phyloP scores from a whole-genome alignment of 2,797 vertebrate genomes.

The Phalloptychus januarius region DNA sequence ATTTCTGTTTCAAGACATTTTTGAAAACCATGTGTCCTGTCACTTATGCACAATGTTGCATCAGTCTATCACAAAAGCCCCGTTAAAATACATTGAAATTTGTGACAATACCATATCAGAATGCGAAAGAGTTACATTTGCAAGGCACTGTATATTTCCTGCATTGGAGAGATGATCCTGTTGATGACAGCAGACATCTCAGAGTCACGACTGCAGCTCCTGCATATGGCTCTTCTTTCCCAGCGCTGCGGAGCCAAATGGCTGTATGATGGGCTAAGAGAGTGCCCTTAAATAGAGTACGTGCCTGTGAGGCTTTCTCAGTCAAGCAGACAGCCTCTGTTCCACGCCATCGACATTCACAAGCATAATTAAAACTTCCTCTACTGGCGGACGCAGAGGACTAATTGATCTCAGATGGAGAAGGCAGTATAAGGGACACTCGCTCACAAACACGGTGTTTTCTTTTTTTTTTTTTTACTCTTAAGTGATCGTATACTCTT shows the following conservation, averaged over 20 bases:
- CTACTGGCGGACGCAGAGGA: constrained; percentile 45
- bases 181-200: constrained; percentile 15
- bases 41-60: neutral
- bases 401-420: constrained; percentile 65
- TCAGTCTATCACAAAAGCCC: neutral
- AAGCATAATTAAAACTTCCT: constrained; percentile 67
- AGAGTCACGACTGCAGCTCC: constrained; percentile 10
- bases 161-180: neutral
- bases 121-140: neutral
- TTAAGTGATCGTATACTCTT: neutral
- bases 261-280: constrained; percentile 41
- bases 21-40: neutral
- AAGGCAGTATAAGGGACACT: constrained; percentile 22
- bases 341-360: constrained; percentile 55
- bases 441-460: constrained; percentile 9
- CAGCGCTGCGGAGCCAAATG: constrained; percentile 35
- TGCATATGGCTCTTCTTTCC: constrained; percentile 5
- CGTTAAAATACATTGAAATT: neutral
- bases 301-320: constrained; percentile 47
- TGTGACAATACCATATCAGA: neutral
- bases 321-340: constrained; percentile 48
- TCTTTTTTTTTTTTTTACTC: neutral
- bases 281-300: constrained; percentile 45
- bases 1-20: neutral
- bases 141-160: neutral